These are phyloP conservation scores for Microcebus ravelobensis DNA, from an alignment of 2,113 vertebrate species.

Conservation along the genomic window DNA sequence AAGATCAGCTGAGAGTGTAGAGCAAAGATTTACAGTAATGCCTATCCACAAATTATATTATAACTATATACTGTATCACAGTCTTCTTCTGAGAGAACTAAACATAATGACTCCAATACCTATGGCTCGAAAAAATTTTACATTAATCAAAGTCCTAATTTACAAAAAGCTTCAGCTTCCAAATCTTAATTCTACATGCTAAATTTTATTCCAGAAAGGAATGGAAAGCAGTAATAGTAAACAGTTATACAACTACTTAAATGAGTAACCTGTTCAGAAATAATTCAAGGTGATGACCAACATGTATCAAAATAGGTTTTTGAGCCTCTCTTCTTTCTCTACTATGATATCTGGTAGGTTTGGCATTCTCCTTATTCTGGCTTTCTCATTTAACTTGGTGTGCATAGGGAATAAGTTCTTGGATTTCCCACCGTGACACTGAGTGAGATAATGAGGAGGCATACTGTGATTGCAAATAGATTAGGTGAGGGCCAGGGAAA, in stretches of 20 bases:
- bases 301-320: neutral
- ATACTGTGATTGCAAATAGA: neutral
- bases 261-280: slow-evolving; percentile 26
- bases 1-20: neutral
- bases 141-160: neutral
- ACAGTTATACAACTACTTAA: neutral
- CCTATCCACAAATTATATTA: neutral
- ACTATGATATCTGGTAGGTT: neutral
- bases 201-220: slow-evolving; percentile 5
- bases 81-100: neutral
- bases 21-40: neutral
- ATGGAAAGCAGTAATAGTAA: neutral
- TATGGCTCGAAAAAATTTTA: neutral
- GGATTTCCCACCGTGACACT: neutral
- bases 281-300: neutral
- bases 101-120: neutral
- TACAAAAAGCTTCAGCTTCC: neutral
- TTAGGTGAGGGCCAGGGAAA: neutral
- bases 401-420: neutral
- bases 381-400: slow-evolving; percentile 21
- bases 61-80: neutral
- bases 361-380: neutral
- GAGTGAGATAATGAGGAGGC: neutral
- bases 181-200: neutral
- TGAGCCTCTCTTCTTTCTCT: neutral